phyloP scores from a whole-genome alignment of 2,113 vertebrate species.

The Motacilla tschutschensis region DNA sequence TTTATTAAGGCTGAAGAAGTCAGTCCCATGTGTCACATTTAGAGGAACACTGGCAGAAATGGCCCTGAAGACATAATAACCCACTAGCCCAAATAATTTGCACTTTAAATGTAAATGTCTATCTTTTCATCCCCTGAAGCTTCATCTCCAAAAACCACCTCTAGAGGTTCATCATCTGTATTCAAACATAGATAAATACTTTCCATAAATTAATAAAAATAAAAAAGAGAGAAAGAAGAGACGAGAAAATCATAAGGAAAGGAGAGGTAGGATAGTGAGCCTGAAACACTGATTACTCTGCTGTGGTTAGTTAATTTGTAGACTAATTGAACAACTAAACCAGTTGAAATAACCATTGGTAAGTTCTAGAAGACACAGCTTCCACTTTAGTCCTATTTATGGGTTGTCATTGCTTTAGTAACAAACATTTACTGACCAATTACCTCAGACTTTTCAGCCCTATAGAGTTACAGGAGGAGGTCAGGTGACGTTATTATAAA shows the following conservation, averaged over 20 bases:
- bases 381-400: background rate
- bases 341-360: background rate
- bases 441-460: background rate
- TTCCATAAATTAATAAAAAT: background rate
- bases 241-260: background rate
- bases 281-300: background rate
- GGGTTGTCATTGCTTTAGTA: background rate
- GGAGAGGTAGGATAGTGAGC: background rate
- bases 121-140: background rate
- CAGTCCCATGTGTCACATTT: slow-evolving; percentile 34
- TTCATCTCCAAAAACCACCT: background rate
- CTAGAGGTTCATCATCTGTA: background rate
- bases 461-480: background rate
- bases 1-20: slow-evolving; percentile 39
- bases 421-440: background rate
- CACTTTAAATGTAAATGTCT: slow-evolving; percentile 58
- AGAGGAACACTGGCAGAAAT: slow-evolving; percentile 21
- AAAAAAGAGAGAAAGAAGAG: background rate
- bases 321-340: background rate
- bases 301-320: background rate
- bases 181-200: background rate
- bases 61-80: slow-evolving; percentile 32
- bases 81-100: slow-evolving; percentile 50
- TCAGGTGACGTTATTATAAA: background rate
- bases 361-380: background rate